These are phyloP conservation scores for Sebastes diaconus DNA, from an alignment of 2,797 vertebrate species.

Conservation along the genomic window DNA sequence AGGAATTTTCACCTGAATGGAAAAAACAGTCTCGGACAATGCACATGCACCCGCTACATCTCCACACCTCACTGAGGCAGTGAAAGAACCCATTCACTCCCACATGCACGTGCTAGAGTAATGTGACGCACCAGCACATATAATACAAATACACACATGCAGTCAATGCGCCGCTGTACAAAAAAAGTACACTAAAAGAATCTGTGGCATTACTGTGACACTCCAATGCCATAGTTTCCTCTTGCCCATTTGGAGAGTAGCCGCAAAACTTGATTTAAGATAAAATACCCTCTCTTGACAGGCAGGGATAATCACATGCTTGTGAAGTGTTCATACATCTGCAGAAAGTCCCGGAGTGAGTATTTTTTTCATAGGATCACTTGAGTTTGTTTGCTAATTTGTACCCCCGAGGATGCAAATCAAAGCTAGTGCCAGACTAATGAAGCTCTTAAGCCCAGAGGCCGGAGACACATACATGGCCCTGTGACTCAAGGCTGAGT, in stretches of 20 bases:
- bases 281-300: constrained; percentile 23
- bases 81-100: constrained; percentile 29
- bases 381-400: constrained; percentile 75
- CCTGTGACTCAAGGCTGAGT: constrained; percentile 47
- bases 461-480: constrained; percentile 55
- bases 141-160: not conserved
- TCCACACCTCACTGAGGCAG: constrained; percentile 28
- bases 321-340: constrained; percentile 38
- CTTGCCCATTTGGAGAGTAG: not conserved
- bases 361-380: constrained; percentile 49
- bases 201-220: not conserved
- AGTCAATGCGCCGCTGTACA: not conserved
- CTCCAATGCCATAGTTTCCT: not conserved
- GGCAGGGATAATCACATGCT: constrained; percentile 28
- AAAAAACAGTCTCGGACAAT: constrained; percentile 59
- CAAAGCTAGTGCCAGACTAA: constrained; percentile 76
- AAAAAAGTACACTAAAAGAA: not conserved
- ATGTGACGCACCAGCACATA: not conserved
- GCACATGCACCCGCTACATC: constrained; percentile 41
- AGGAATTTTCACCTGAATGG: constrained; percentile 67
- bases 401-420: constrained; percentile 77
- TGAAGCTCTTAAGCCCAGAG: constrained; percentile 76
- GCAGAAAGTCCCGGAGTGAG: constrained; percentile 29
- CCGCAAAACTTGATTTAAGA: not conserved
- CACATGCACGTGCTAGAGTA: not conserved